A percentile compares a stretch with the other conserved stretches of the same genome.
Evolutionary conservation across 2,113 vertebrate species (phyloP).

Genomic region (Carettochelys insculpta): DNA sequence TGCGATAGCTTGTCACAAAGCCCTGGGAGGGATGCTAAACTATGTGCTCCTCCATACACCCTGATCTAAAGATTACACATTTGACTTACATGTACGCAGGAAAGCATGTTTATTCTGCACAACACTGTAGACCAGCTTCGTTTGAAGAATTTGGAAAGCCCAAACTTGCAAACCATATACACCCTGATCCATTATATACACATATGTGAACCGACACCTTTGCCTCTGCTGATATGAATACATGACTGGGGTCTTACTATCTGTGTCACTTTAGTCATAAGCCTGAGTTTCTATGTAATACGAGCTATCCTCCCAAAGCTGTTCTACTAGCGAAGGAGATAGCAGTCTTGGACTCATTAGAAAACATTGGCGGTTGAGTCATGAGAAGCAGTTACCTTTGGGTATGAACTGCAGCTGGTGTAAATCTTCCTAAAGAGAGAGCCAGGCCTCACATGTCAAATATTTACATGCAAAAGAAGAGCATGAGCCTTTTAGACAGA

Average conservation of each 20-base stretch:
- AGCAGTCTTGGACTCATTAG: background rate
- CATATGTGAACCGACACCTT: background rate
- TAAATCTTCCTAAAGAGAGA: conserved; percentile 4
- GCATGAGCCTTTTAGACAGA: background rate
- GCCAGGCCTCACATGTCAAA: conserved; percentile 15
- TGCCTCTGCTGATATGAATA: background rate
- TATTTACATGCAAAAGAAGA: conserved; percentile 21
- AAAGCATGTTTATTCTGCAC: conserved; percentile 31
- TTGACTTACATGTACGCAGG: background rate
- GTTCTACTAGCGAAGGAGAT: background rate
- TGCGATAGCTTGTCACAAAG: conserved; percentile 55
- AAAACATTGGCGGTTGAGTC: background rate
- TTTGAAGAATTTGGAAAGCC: background rate
- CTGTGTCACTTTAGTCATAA: background rate
- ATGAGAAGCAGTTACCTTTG: too few relatives aligned
- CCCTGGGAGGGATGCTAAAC: conserved; percentile 30
- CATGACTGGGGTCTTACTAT: background rate
- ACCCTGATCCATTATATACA: background rate
- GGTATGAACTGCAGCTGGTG: conserved; percentile 8
- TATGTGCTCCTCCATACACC: conserved; percentile 16
- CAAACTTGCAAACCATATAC: conserved; percentile 5
- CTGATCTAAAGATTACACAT: background rate
- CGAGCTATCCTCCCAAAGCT: background rate
- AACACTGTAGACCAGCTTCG: background rate
- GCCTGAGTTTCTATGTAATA: background rate